Evolutionary conservation across 2,797 vertebrate genomes (phyloP).

Genomic region (Aeoliscus strigatus): DNA sequence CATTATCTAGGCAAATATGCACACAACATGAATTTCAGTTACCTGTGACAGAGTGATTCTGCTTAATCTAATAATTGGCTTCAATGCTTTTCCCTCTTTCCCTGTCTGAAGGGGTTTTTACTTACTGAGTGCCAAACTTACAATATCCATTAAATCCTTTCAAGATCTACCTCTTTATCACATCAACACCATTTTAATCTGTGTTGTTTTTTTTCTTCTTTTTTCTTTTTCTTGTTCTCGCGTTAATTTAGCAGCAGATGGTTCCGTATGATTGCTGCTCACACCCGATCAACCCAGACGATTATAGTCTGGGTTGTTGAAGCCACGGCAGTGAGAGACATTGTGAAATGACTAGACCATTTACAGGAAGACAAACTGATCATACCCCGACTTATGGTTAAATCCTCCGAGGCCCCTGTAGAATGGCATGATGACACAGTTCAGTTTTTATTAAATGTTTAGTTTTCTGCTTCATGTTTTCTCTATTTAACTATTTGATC

Average conservation of each 20-base stretch:
- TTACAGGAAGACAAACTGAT: conserved; percentile 16
- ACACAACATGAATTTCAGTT: conserved; percentile 11
- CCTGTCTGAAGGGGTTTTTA: too few relatives aligned
- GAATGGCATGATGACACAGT: conserved; percentile 39
- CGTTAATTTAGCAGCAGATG: too few relatives aligned
- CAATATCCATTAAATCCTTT: conserved; percentile 7
- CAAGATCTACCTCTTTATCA: conserved; percentile 61
- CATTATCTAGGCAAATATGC: conserved; percentile 31
- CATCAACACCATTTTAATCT: conserved; percentile 20
- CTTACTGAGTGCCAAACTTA: conserved; percentile 18
- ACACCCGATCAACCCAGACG: too few relatives aligned
- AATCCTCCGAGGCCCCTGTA: conserved; percentile 1
- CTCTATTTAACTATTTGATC: conserved; percentile 44
- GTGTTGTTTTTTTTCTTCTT: conserved; percentile 17
- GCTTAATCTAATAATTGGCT: conserved; percentile 14
- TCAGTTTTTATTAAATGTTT: conserved; percentile 25
- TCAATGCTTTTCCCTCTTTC: conserved; percentile 9
- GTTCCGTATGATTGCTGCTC: too few relatives aligned
- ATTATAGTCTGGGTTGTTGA: conserved; percentile 4
- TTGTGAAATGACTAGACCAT: not conserved
- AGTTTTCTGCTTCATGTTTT: conserved; percentile 30
- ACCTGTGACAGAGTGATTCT: conserved; percentile 21
- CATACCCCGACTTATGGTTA: conserved; percentile 6
- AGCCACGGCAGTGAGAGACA: conserved; percentile 2
- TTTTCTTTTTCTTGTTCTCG: too few relatives aligned